Base-by-base conservation (phyloP, 2,113 vertebrate genomes). In the Eonycteris spelaea region DNA sequence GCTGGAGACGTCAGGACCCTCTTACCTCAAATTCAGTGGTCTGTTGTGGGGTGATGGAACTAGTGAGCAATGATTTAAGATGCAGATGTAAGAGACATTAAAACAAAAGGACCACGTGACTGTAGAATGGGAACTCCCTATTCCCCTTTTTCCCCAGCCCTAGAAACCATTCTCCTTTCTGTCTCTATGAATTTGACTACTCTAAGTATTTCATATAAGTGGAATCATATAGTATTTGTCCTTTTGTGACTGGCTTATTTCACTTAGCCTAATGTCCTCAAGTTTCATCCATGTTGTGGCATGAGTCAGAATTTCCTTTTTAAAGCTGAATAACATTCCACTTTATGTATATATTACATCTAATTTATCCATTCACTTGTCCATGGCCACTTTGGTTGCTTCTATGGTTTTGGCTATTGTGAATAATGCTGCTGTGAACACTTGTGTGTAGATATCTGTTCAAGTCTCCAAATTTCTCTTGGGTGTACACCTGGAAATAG, bases 181-280 rank as follows among this genome's bases (percentile, higher is more conserved):
- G 18, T 71, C n/a, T 63, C 26, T 53, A 28, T 65, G 48, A 82
- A 38, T 59, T 48, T 70, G 33, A 75, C 48, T 40, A 10, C 13
- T 61, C 6, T 33, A 61, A 55, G 1, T 40, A 85, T 14, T 33
- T 79, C 5, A 22, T 61, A 5, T 30, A 83, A 82, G 10, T 53
- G 68, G 28, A 83, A 70, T 53, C 7, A 6, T 7, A 40, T 12
- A 35, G 0, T 55, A 35, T 22, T 77, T 61, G 19, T 40, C 33
- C n/a, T 77, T 71, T 55, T 71, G 12, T 93, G 70, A 77, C 22
- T 89, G 51, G 38, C 13, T 61, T 71, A 71, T 84, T 84, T 92
- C 12, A 65, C 6, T 40, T 65, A 22, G 1, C 35, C 8, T 78
- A 48, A 65, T 67, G 16, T 65, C 5, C 14, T 73, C 22, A 73